Conservation (phyloP, 2,113 vertebrate genomes). For the Alces alces region DNA sequence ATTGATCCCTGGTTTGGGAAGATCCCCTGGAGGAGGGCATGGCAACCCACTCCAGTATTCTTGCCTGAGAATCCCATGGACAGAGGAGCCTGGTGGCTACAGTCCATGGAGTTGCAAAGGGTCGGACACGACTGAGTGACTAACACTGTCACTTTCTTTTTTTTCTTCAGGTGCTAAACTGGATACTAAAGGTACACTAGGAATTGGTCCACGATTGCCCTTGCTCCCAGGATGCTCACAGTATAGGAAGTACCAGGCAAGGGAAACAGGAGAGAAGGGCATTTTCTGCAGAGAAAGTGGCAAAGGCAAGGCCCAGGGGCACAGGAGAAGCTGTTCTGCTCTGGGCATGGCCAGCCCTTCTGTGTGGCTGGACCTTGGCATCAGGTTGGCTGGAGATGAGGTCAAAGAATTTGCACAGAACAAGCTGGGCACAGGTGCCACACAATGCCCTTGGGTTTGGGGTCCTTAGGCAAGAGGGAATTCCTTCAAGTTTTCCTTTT, state of each 20-base stretch:
- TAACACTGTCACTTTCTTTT: background rate
- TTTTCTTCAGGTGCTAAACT: background rate
- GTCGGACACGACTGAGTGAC: rapidly evolving
- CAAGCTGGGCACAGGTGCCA: background rate
- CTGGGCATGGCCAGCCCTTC: background rate
- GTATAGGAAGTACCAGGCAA: background rate
- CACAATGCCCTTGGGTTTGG: background rate
- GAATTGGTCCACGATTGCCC: background rate
- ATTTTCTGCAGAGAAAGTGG: background rate
- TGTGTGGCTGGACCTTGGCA: background rate
- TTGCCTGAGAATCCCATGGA: background rate
- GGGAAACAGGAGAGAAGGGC: background rate
- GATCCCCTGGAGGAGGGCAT: background rate
- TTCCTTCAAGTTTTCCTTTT: background rate
- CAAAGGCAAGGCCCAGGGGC: background rate
- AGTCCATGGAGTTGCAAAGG: background rate
- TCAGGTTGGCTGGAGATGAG: background rate
- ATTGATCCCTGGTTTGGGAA: background rate
- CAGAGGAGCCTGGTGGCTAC: background rate
- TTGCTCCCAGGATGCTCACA: background rate
- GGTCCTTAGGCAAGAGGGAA: background rate
- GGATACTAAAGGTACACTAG: background rate
- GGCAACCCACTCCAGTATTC: background rate
- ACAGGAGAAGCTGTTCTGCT: background rate
- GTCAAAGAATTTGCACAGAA: background rate